Evolutionary conservation across 2,797 vertebrate species (phyloP), one percentile per base, ranked within the genome.

Genomic region (Gymnoscopelus braueri): DNA sequence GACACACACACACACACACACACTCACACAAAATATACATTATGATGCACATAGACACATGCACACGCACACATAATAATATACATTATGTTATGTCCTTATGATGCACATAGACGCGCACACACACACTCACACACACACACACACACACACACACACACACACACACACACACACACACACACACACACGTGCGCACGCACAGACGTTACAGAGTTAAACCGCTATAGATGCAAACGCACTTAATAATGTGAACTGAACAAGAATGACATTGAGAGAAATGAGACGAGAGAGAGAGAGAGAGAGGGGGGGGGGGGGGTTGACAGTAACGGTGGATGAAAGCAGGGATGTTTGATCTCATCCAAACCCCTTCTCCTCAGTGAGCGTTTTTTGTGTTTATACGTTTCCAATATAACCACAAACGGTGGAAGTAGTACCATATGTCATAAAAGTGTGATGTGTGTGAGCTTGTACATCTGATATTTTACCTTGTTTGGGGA

Each of bases 231-330:
- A 55, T n/a, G 7, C 14, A 62, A n/a, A 51, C 61, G 57, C 69
- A 62, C 49, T 3, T 56, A 11, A 47, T 12, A 64, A 86, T 79
- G 69, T 54, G 66, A 60, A 74, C 26, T 51, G 83, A 82, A 84
- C 75, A 74, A 81, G 29, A 69, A 68, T 66, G 58, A 79, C 73
- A 77, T 23, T 3, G 24, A 52, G 12, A 52, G 57, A 14, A 23
- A 53, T 54, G 23, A 65, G 56, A 58, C n/a, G 56, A 59, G 61
- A 59, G 5, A 24, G 7, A 1, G 47, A 11, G 0, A 59, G 69
- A 48, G 60, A 75, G n/a, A 69, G 67, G 9, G 3, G 26, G 4
- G 44, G 70, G 71, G 71, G 62, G 53, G 23, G 65, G 60, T 61
- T 66, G 77, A 81, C n/a, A 62, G 48, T 50, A 69, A 59, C 4